Evolutionary conservation across 2,888 invertebrate genomes (phyloP).

Genomic region (Cerceris rybyensis): DNA sequence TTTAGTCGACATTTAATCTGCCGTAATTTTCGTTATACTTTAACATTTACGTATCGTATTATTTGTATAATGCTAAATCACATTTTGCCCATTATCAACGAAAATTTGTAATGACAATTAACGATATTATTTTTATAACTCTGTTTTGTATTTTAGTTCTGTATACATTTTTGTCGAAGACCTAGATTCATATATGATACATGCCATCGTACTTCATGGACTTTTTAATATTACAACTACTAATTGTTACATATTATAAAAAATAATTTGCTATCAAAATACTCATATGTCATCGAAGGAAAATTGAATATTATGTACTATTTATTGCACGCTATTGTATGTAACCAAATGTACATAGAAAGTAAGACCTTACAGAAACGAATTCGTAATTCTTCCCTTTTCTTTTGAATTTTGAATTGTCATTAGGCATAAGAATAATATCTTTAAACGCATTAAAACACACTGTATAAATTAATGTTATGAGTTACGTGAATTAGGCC

Average conservation of each 20-base stretch:
- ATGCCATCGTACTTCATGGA: slow-evolving; percentile 39
- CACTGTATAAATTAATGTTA: slow-evolving; percentile 34
- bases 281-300: slow-evolving; percentile 40
- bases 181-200: slow-evolving; percentile 34
- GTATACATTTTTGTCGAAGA: slow-evolving; percentile 20
- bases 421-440: slow-evolving; percentile 46
- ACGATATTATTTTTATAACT: slow-evolving; percentile 23
- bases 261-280: slow-evolving; percentile 57
- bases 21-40: slow-evolving; percentile 15
- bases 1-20: background rate
- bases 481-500: slow-evolving; percentile 56
- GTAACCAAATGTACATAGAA: slow-evolving; percentile 35
- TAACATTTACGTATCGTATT: slow-evolving; percentile 4
- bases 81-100: slow-evolving; percentile 14
- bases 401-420: slow-evolving; percentile 18
- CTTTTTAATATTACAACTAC: slow-evolving; percentile 19
- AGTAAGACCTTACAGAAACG: slow-evolving; percentile 20
- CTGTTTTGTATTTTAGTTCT: slow-evolving; percentile 20
- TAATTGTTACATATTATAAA: slow-evolving; percentile 38
- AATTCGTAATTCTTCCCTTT: slow-evolving; percentile 25
- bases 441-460: slow-evolving; percentile 30
- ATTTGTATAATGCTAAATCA: slow-evolving; percentile 16
- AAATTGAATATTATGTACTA: slow-evolving; percentile 38
- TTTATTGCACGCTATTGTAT: slow-evolving; percentile 47
- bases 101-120: slow-evolving; percentile 15